Conservation (phyloP, 2,113 vertebrate species). For the Microtus ochrogaster region DNA sequence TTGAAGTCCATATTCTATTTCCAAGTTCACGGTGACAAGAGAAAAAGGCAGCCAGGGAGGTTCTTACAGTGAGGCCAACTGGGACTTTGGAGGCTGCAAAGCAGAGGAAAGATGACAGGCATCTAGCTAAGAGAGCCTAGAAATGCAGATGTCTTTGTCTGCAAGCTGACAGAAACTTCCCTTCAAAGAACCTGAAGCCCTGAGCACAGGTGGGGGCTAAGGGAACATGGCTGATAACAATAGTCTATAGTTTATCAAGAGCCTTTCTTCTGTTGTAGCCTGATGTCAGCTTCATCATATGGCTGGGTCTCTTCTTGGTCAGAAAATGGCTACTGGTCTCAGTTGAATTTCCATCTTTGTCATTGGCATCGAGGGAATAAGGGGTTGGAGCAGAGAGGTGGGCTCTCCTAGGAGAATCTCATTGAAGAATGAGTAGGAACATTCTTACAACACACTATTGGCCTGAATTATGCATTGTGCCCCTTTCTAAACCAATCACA, state of each 20-base stretch:
- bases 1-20: background rate
- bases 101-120: background rate
- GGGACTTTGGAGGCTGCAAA: background rate
- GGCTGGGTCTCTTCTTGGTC: background rate
- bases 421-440: conserved; percentile 2
- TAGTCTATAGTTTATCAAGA: background rate
- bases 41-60: background rate
- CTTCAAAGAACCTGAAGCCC: background rate
- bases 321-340: background rate
- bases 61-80: background rate
- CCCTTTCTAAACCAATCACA: conserved; percentile 22
- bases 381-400: background rate
- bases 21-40: conserved; percentile 19
- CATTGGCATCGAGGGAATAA: background rate
- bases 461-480: background rate
- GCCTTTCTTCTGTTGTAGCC: background rate
- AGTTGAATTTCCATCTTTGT: background rate
- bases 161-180: background rate
- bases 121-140: background rate
- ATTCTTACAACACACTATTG: background rate
- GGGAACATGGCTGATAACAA: conserved; percentile 15
- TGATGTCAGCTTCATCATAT: background rate
- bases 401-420: background rate
- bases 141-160: background rate
- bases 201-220: background rate